Base-by-base conservation (phyloP, 2,888 invertebrate genomes). In the Drosophila koepferae region DNA sequence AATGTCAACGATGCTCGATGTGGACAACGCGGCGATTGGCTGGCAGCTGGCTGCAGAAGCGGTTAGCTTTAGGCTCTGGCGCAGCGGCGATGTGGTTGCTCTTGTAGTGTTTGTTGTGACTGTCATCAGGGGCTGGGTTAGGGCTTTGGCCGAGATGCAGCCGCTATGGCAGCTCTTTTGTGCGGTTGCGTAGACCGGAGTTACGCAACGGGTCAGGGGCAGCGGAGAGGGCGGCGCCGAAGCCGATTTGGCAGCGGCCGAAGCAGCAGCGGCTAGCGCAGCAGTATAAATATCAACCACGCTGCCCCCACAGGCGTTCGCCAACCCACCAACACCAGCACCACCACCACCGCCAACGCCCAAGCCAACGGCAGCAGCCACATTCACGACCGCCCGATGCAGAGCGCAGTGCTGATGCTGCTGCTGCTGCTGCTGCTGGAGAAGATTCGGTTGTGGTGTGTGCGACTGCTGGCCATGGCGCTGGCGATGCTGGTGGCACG, bases 161-260 rank as follows among this genome's bases (percentile, higher is more conserved):
- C 65, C 74, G 74, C 82, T 90, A 72, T 86, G 84, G 75, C 89
- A 82, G 78, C 81, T 72, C 75, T 92, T 92, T 90, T 92, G 92
- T 90, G 93, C 92, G 81, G 90, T 92, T 44, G 92, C 92, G 80
- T 92, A 93, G 78, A 93, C 86, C 56, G 92, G 92, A 77, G 92
- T 91, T 66, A 72, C 82, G 55, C 66, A 80, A 53, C 67, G 70
- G 60, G 56, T 59, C 48, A 62, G 62, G 20, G 89, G 73, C 77
- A 88, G 60, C 51, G 86, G 74, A 34, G 81, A 65, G 36, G 74
- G 60, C 9, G 75, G 74, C 36, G 70, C 77, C 8, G 80, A 68
- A 2, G 74, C 70, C 14, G 82, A 77, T 28, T 60, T 56, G 43
- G 75, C 74, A 16, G 72, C 63, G 20, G 67, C 73, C 23, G 75